phyloP scores from a whole-genome alignment of 2,888 invertebrate genomes.

The Beris chalybata region DNA sequence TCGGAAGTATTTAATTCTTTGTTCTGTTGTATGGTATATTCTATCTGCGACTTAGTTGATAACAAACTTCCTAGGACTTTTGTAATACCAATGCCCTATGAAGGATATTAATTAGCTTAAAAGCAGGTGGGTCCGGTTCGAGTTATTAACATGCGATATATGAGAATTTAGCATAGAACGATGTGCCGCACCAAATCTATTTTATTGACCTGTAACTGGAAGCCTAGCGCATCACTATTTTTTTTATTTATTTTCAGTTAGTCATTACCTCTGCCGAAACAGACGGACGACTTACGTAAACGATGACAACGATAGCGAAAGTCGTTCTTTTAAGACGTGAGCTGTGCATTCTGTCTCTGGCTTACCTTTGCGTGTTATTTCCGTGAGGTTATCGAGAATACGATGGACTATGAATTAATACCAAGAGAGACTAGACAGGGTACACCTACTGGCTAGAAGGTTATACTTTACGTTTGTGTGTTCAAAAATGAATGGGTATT shows the following conservation, averaged over 20 bases:
- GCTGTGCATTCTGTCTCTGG: not conserved
- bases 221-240: not conserved
- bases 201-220: slow-evolving; percentile 1
- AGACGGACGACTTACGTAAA: not conserved
- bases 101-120: slow-evolving; percentile 31
- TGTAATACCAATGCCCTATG: slow-evolving; percentile 27
- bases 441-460: too few relatives aligned
- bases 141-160: slow-evolving; percentile 19
- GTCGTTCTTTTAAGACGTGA: slow-evolving; percentile 3
- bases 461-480: too few relatives aligned
- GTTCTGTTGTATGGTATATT: not conserved
- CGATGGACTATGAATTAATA: too few relatives aligned
- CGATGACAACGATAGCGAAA: slow-evolving; percentile 7
- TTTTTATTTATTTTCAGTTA: not conserved
- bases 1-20: too few relatives aligned
- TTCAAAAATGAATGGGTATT: too few relatives aligned
- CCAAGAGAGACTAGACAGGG: too few relatives aligned
- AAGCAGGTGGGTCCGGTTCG: slow-evolving; percentile 20
- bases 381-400: not conserved
- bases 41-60: slow-evolving; percentile 12
- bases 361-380: not conserved
- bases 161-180: slow-evolving; percentile 3
- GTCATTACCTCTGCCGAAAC: not conserved
- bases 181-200: slow-evolving; percentile 10
- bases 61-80: slow-evolving; percentile 23